These are phyloP conservation scores for Andrena minutula DNA, from an alignment of 2,888 invertebrate species.

Conservation along the genomic window DNA sequence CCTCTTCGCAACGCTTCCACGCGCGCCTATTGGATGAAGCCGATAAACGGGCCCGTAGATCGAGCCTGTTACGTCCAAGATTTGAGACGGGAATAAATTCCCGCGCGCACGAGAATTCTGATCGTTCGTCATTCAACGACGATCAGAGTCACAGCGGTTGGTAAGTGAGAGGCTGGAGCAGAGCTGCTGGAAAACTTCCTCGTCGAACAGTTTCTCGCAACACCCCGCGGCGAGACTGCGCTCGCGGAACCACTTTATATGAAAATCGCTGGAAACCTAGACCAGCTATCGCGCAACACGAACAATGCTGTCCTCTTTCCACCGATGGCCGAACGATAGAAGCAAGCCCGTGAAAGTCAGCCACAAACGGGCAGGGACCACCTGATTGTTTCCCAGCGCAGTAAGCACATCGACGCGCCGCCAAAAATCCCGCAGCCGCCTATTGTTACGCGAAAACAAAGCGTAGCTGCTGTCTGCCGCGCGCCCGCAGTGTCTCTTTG, in stretches of 20 bases:
- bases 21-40: not conserved
- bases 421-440: constrained; percentile 49
- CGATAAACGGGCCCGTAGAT: constrained; percentile 17
- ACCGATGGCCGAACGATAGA: not conserved
- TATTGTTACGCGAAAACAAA: constrained; percentile 54
- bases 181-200: constrained; percentile 35
- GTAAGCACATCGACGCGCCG: constrained; percentile 37
- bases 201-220: constrained; percentile 24
- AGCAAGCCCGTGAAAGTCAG: constrained; percentile 3
- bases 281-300: constrained; percentile 21
- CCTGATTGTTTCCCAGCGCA: constrained; percentile 6
- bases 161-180: constrained; percentile 22
- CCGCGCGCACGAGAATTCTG: constrained; percentile 55
- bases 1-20: constrained; percentile 13
- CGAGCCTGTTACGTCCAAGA: constrained; percentile 17
- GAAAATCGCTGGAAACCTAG: constrained; percentile 12
- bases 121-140: constrained; percentile 54
- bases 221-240: constrained; percentile 4
- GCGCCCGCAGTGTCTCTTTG: constrained; percentile 27
- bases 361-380: not conserved
- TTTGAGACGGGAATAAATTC: constrained; percentile 32
- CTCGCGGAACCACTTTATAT: constrained; percentile 16
- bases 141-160: constrained; percentile 25
- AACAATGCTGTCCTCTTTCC: constrained; percentile 21
- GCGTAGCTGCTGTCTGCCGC: constrained; percentile 19